Conservation (phyloP, 1,140 invertebrate species). For the Drosophila parabipectinata region DNA sequence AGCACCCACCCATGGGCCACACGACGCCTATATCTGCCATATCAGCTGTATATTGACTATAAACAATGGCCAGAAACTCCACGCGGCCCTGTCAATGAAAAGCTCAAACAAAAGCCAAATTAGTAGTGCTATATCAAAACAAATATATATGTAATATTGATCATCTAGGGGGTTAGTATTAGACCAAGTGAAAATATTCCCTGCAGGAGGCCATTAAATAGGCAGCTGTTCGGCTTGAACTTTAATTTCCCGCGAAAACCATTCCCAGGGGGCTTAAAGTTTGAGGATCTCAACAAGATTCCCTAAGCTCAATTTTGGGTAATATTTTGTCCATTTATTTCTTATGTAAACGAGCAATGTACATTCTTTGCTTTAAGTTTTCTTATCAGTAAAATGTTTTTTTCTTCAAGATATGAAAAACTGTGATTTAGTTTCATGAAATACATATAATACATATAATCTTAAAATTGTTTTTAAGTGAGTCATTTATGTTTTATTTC, state of each 20-base stretch:
- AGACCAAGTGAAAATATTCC: constrained; percentile 14
- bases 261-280: not conserved
- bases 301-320: not conserved
- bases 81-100: constrained; percentile 47
- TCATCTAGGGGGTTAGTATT: not conserved
- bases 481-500: no score
- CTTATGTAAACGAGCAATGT: not conserved
- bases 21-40: constrained; percentile 13
- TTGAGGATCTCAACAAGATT: no score
- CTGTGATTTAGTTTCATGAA: not conserved
- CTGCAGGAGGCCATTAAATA: constrained; percentile 5
- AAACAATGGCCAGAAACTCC: constrained; percentile 44
- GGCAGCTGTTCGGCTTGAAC: constrained; percentile 5
- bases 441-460: no score
- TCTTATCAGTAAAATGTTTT: not conserved
- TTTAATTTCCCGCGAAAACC: not conserved
- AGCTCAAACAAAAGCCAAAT: constrained; percentile 48
- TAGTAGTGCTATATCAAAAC: constrained; percentile 39
- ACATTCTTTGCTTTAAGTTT: not conserved
- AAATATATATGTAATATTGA: constrained; percentile 7
- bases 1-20: constrained; percentile 53
- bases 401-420: not conserved
- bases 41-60: constrained; percentile 29
- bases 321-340: not conserved
- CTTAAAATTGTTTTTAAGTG: no score